Evolutionary conservation across 1,140 invertebrate genomes (phyloP).

Genomic region (Drosophila insularis): DNA sequence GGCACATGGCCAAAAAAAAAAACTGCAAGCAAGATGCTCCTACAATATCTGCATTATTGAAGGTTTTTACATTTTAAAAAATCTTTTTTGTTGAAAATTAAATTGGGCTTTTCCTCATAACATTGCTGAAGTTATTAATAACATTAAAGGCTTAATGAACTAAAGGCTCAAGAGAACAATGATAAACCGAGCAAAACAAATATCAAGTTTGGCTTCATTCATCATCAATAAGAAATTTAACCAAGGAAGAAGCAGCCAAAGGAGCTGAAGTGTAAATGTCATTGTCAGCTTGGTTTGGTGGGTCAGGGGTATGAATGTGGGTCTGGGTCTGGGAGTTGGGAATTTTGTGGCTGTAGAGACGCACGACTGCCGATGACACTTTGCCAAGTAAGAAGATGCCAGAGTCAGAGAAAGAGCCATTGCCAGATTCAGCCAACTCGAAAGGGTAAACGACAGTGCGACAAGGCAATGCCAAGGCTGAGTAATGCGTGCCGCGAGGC

Average conservation of each 20-base stretch:
- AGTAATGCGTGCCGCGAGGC: not conserved
- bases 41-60: conserved; percentile 72
- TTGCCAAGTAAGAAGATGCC: conserved; percentile 5
- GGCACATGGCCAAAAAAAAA: conserved; percentile 20
- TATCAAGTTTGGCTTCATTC: conserved; percentile 8
- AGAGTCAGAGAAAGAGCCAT: not conserved
- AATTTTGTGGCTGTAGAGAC: not conserved
- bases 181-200: conserved; percentile 9
- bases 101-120: not conserved
- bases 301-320: not conserved
- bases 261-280: conserved; percentile 10
- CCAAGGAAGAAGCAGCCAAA: conserved; percentile 1
- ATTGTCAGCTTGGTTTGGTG: conserved; percentile 3
- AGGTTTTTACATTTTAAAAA: conserved; percentile 40
- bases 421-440: conserved; percentile 4
- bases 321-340: not conserved
- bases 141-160: conserved; percentile 13
- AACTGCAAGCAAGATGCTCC: conserved; percentile 60
- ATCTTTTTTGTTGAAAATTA: not conserved
- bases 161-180: conserved; percentile 3
- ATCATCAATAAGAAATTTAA: conserved; percentile 8
- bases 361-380: conserved; percentile 9
- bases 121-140: not conserved
- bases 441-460: conserved; percentile 5
- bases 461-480: conserved; percentile 5